These are phyloP conservation scores for Luperina testacea DNA, from an alignment of 2,888 invertebrate genomes.

Conservation along the genomic window DNA sequence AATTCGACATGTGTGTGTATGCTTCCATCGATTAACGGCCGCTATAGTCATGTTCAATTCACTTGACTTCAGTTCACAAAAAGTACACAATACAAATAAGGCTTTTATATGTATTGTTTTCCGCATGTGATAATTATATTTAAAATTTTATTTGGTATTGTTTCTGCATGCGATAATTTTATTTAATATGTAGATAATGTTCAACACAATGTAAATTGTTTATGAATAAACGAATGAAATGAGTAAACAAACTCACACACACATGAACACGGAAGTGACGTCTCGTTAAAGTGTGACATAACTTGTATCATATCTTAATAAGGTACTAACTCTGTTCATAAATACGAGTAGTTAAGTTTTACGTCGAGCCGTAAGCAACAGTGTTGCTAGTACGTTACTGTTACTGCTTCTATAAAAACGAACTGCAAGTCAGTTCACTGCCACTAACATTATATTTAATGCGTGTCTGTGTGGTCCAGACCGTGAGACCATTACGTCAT, in stretches of 20 bases:
- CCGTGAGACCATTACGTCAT: slow-evolving; percentile 20
- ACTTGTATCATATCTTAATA: slow-evolving; percentile 60
- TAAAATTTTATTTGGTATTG: too few species aligned
- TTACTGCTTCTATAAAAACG: slow-evolving; percentile 43
- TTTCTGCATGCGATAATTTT: too few species aligned
- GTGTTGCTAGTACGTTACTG: slow-evolving; percentile 45
- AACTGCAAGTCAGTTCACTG: slow-evolving; percentile 45
- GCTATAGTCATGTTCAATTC: not conserved
- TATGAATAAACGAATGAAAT: too few species aligned
- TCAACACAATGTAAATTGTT: too few species aligned
- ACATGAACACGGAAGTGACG: not conserved
- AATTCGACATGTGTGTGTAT: not conserved
- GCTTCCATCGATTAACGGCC: not conserved
- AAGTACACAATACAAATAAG: too few species aligned
- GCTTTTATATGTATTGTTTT: too few species aligned
- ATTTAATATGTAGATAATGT: too few species aligned
- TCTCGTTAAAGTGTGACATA: slow-evolving; percentile 9
- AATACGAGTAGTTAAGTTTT: slow-evolving; percentile 52
- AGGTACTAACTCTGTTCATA: slow-evolving; percentile 57
- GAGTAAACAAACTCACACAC: not conserved
- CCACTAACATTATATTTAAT: slow-evolving; percentile 46
- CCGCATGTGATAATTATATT: too few species aligned
- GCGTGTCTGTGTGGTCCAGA: slow-evolving; percentile 40
- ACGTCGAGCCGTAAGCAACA: slow-evolving; percentile 49
- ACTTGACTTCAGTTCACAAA: not conserved